Evolutionary conservation across 2,797 vertebrate genomes (phyloP), one percentile per base, ranked within the genome.

Genomic region (Garrulus glandarius): DNA sequence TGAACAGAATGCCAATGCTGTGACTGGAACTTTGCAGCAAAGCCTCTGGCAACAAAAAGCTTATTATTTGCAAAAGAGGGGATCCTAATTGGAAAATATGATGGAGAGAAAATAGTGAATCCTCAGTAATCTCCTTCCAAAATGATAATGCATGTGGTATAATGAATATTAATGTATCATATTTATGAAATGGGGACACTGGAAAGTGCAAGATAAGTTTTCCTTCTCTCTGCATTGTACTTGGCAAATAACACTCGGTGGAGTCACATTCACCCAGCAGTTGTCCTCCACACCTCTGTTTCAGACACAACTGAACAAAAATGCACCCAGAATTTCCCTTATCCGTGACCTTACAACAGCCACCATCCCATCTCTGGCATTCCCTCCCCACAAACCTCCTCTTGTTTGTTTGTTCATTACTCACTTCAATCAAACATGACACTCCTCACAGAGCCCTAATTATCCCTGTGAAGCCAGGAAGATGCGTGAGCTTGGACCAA

Each of bases 41-140:
- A 97, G 96, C 97, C 96, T 81, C 93, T 97, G 93, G 96, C 97
- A 97, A 96, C 79, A 55, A 79, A 94, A 89, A 97, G 95, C 94
- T 96, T 97, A 96, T 97, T 97, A 97, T 98, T 97, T 98, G 96
- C 95, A 95, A 95, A 97, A 96, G 92, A 97, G 87, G 88, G 75
- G 88, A 95, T 97, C 80, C 94, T 98, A 97, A 98, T 97, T 97
- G 97, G 97, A 98, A 98, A 98, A 95, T 93, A 96, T 74, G 96
- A 96, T 84, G 92, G 97, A 94, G 92, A 94, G 95, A 98, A 98
- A 96, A 97, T 50, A 96, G 97, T 44, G 96, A 97, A 97, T 97
- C 96, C 95, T 74, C 50, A 84, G 95, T 97, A 98, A 98, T 96
- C 96, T 95, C 95, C 95, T 97, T 97, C 94, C 95, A 92, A 97